Evolutionary conservation across 2,888 invertebrate species (phyloP).

Genomic region (Nomada flava): DNA sequence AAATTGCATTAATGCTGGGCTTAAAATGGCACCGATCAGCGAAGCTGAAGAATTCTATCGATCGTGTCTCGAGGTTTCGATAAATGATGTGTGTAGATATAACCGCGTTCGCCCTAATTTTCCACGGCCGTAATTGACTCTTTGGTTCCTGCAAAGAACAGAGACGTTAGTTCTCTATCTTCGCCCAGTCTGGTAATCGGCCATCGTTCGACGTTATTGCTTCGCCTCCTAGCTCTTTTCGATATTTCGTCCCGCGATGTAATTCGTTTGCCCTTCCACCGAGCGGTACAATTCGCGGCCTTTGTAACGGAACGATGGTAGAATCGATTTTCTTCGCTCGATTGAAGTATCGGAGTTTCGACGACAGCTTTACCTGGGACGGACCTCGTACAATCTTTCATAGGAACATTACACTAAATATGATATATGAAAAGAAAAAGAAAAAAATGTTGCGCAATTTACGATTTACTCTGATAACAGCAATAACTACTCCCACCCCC

Average conservation of each 20-base stretch:
- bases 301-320: constrained; percentile 26
- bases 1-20: no score
- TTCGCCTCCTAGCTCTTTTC: constrained; percentile 21
- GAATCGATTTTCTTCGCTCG: constrained; percentile 36
- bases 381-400: not conserved
- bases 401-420: not conserved
- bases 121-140: constrained; percentile 35
- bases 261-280: constrained; percentile 47
- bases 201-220: constrained; percentile 34
- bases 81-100: constrained; percentile 3
- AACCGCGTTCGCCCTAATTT: constrained; percentile 30
- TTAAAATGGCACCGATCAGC: constrained; percentile 66
- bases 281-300: constrained; percentile 5
- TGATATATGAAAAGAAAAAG: no score
- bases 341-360: constrained; percentile 49
- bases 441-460: not conserved
- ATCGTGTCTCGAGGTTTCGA: constrained; percentile 13
- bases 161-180: constrained; percentile 7
- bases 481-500: not conserved
- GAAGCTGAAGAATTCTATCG: constrained; percentile 63
- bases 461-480: not conserved
- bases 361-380: constrained; percentile 1
- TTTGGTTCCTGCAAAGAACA: constrained; percentile 17
- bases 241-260: constrained; percentile 44
- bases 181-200: constrained; percentile 7